Evolutionary conservation across 2,888 invertebrate genomes (phyloP).

Genomic region (Platerodrilus igneus): DNA sequence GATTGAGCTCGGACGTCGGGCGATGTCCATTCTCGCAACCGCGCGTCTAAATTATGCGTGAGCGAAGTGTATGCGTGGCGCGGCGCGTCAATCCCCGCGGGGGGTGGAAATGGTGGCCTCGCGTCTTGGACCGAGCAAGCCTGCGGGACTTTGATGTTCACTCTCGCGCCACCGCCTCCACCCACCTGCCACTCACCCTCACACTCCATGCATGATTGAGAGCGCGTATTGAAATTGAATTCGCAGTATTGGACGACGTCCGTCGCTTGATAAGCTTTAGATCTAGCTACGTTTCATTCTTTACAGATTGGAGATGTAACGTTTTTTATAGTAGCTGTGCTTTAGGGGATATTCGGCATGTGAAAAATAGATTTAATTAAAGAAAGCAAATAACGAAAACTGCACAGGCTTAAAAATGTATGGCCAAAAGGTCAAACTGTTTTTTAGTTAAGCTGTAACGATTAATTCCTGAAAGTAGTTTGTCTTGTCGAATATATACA

Average conservation of each 20-base stretch:
- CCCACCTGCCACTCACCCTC: slow-evolving; percentile 30
- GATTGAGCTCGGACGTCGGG: slow-evolving; percentile 46
- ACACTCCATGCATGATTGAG: slow-evolving; percentile 48
- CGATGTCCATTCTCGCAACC: slow-evolving; percentile 48
- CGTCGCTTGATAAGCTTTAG: slow-evolving; percentile 41
- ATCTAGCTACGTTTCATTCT: too few species aligned
- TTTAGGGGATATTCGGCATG: too few species aligned
- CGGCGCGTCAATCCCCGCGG: slow-evolving; percentile 29
- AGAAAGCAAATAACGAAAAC: too few species aligned
- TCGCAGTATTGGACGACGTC: slow-evolving; percentile 38
- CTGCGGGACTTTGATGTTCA: slow-evolving; percentile 40
- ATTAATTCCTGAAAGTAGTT: too few species aligned
- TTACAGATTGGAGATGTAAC: too few species aligned
- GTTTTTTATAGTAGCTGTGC: too few species aligned
- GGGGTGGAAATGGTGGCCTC: slow-evolving; percentile 20
- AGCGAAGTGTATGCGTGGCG: slow-evolving; percentile 48
- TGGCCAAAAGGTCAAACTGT: too few species aligned
- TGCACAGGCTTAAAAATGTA: slow-evolving; percentile 1
- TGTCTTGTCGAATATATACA: too few species aligned
- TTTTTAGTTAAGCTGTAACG: too few species aligned
- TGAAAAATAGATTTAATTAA: too few species aligned
- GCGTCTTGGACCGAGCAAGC: slow-evolving; percentile 27
- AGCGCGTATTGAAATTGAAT: slow-evolving; percentile 51
- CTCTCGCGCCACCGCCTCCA: slow-evolving; percentile 33
- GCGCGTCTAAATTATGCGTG: slow-evolving; percentile 51